Base-by-base conservation (phyloP, 2,888 invertebrate genomes). In the Clanis bilineata region DNA sequence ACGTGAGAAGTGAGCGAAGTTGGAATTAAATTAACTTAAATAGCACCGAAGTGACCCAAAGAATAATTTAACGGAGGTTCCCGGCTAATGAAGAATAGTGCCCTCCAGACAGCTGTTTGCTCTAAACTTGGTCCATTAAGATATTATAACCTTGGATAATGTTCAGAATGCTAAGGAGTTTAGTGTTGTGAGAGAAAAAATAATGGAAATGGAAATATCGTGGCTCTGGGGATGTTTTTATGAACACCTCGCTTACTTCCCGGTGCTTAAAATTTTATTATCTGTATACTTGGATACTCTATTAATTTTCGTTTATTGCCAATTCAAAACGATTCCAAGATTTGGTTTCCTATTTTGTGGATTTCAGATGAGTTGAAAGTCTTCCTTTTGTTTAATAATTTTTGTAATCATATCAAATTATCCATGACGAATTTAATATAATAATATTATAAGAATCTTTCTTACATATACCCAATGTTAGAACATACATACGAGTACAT, bases 31-130 rank as follows among this genome's bases (percentile, higher is more conserved):
- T 89, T 90, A 87, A 83, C 85, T 86, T 81, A 86, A 90, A 88
- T 85, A 85, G 87, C 81, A 81, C 88, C 86, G 71, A 87, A 89
- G 90, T 90, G 90, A 90, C 91, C 90, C 78, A 73, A 89, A 89
- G 90, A 88, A 90, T 90, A 88, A 90, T 89, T 88, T 85, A 88
- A 79, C 77, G 71, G 80, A 74, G 85, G 82, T 77, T 83, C 82
- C 81, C 83, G 74, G 77, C 77, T 91, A 91, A 91, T 90, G 90
- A 90, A 89, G 88, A 89, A 78, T 85, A 88, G 80, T 89, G 77
- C 83, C 73, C 90, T 86, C 90, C 64, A 77, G 88, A 77, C 82
- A 82, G 79, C 85, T 84, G 83, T 90, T 89, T 85, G 76, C 80
- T 70, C 78, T 77, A 76, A 91, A 91, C 89, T 91, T 90, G 74